Evolutionary conservation across 2,113 vertebrate genomes (phyloP), one percentile per base, ranked within the genome.

Genomic region (Cathartes aura): DNA sequence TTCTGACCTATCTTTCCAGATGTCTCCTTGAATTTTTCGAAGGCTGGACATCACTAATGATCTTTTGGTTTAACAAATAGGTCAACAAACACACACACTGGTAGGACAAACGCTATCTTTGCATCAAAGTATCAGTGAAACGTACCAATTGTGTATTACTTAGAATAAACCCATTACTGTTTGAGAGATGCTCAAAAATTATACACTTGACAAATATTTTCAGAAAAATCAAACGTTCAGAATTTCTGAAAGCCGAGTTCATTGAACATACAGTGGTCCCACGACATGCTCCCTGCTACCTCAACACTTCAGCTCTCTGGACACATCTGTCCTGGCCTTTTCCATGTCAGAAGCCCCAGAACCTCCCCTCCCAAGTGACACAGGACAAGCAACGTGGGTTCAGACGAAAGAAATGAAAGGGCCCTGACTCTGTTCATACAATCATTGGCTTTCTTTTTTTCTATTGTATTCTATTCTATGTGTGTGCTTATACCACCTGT

Each of bases 141-240:
- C 0, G 2, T 27, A 52, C 2, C 18, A 64, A 13, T 8, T 29
- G 10, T 6, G 3, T 9, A 32, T 22, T 27, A 22, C 22, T 71
- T 34, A 12, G 8, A 82, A 67, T 15, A 75, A 53, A 58, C 6
- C 9, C 15, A 21, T n/a, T 71, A 5, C 17, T 30, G 4, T 63
- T 38, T 34, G 16, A 63, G 45, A 87, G 18, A n/a, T 26, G 14
- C 24, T 80, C 21, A 53, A 40, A 82, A 67, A 79, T 14, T 26
- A 34, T 4, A 48, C 21, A 24, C 4, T 21, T 29, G 15, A 38
- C 14, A 93, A 82, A 42, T 0, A 45, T 58, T 75, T 87, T 43
- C 62, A 62, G 36, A 62, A 6, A 74, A 93, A 72, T 32, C 19
- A 47, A 71, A 30, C 9, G 24, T 55, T 36, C 21, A 27, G 2